A percentile compares a stretch with the other conserved stretches of the same genome.
phyloP scores from a whole-genome alignment of 2,888 invertebrate species.

The Mystacides longicornis region DNA sequence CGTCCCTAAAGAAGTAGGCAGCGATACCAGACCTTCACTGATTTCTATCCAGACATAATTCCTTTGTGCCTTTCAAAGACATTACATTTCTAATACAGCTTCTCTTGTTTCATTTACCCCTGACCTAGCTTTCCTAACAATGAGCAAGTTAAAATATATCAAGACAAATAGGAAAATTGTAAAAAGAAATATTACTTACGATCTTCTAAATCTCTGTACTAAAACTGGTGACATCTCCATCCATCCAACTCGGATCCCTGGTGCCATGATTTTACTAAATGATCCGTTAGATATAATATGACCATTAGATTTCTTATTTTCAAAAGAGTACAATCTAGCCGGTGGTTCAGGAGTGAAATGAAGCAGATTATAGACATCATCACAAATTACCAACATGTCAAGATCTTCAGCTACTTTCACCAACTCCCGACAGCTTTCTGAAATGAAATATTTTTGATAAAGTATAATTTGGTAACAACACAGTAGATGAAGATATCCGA shows the following conservation, averaged over 20 bases:
- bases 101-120: too few species aligned
- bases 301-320: constrained; percentile 34
- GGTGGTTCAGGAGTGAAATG: constrained; percentile 40
- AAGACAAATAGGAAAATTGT: too few species aligned
- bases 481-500: too few species aligned
- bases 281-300: constrained; percentile 56
- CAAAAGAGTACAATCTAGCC: constrained; percentile 48
- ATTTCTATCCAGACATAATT: too few species aligned
- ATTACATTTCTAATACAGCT: too few species aligned
- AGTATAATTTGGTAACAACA: background rate
- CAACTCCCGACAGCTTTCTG: constrained; percentile 27
- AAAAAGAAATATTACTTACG: too few species aligned
- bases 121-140: too few species aligned
- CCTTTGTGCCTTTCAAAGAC: too few species aligned
- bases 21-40: too few species aligned
- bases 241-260: constrained; percentile 59
- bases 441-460: background rate
- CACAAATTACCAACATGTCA: constrained; percentile 46
- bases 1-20: too few species aligned
- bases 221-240: constrained; percentile 47
- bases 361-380: constrained; percentile 58
- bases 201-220: constrained; percentile 34
- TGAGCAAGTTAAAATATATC: too few species aligned
- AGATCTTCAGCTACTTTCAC: constrained; percentile 39
- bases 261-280: constrained; percentile 58